A percentile compares a stretch with the other conserved stretches of the same genome.
Conservation (phyloP, 2,888 invertebrate genomes). For the Drosophila silvestris region DNA sequence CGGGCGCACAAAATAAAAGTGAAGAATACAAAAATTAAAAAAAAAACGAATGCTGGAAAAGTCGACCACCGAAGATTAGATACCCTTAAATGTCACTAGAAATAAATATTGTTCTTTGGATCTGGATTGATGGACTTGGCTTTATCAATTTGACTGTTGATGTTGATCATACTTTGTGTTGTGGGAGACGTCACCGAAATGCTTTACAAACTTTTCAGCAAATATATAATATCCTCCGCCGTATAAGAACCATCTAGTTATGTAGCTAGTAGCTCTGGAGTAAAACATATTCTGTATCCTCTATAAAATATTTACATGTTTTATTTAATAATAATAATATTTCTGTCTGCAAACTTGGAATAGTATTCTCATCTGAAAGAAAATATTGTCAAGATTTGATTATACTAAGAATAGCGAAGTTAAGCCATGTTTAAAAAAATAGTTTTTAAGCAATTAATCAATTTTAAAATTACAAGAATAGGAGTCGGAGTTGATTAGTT, state of each 20-base stretch:
- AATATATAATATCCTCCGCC: no score
- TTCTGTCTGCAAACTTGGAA: neutral
- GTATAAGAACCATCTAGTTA: neutral
- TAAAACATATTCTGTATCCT: neutral
- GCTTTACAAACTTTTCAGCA: no score
- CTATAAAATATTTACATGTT: neutral
- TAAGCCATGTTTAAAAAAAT: neutral
- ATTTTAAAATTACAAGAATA: neutral
- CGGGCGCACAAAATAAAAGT: conserved; percentile 6
- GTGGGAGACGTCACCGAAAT: no score
- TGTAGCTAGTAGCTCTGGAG: neutral
- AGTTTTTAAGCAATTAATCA: neutral
- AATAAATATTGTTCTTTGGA: neutral
- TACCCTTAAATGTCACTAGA: neutral
- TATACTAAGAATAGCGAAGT: neutral
- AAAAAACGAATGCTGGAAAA: neutral
- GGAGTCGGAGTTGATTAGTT: neutral
- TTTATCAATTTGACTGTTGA: neutral
- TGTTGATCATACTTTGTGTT: neutral
- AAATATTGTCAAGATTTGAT: neutral
- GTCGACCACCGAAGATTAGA: neutral
- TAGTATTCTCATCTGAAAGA: neutral
- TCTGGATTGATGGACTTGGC: neutral
- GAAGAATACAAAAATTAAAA: conserved; percentile 21
- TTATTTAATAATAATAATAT: neutral